A percentile compares a stretch with the other conserved stretches of the same genome.
These are phyloP conservation scores for Thomomys bottae DNA, from an alignment of 2,113 vertebrate genomes.

Conservation along the genomic window DNA sequence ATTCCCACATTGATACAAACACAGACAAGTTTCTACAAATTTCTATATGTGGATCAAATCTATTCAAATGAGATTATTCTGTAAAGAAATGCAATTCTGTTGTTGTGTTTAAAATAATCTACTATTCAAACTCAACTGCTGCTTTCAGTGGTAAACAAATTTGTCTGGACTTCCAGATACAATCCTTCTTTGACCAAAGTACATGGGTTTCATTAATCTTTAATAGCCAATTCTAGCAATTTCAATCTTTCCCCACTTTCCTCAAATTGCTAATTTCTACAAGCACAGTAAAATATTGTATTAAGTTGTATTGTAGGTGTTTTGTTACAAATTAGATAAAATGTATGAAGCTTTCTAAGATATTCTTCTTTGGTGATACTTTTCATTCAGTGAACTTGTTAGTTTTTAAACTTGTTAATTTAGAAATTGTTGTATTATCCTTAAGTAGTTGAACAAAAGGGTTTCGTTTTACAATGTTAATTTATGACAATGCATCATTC, in stretches of 20 bases:
- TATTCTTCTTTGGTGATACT: neutral
- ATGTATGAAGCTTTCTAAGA: neutral
- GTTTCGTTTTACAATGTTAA: too few relatives aligned
- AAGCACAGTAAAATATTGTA: neutral
- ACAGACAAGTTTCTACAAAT: neutral
- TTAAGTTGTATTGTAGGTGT: neutral
- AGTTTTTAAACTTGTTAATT: conserved; percentile 19
- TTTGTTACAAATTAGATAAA: conserved; percentile 7
- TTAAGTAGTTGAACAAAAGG: too few relatives aligned
- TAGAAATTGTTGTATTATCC: too few relatives aligned
- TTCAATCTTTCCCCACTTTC: conserved; percentile 5
- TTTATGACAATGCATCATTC: neutral
- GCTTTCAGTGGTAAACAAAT: conserved; percentile 28
- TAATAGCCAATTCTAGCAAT: conserved; percentile 45
- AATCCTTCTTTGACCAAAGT: conserved; percentile 24
- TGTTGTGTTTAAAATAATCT: conserved; percentile 22
- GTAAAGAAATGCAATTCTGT: conserved; percentile 40
- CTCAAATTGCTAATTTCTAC: conserved; percentile 40
- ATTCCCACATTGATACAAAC: neutral
- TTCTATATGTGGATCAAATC: conserved; percentile 3
- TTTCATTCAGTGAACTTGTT: neutral
- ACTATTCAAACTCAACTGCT: neutral
- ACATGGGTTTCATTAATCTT: conserved; percentile 35
- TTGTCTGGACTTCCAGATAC: conserved; percentile 11
- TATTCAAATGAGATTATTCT: conserved; percentile 40